Evolutionary conservation across 2,888 invertebrate species (phyloP), one percentile per base, ranked within the genome.

Genomic region (Aleiodes testaceus): DNA sequence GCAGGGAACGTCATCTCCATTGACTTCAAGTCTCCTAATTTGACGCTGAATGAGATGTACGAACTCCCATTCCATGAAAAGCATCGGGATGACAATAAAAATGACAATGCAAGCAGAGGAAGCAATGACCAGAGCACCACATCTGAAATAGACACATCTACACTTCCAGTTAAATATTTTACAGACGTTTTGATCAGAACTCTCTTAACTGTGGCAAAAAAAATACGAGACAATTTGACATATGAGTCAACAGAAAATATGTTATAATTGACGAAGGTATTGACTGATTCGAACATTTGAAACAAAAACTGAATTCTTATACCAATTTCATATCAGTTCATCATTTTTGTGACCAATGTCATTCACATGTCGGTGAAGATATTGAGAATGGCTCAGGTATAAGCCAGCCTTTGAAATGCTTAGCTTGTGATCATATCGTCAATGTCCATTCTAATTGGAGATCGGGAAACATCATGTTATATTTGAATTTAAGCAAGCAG

Each of bases 311-410:
- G 22, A 52, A 52, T 52, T 6, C 12, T 52, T 22, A 20, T 22
- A 20, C 20, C 18, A 22, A 52, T 52, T 52, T 52, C 22, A 52
- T 52, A 22, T 52, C 52, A 18, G 20, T 52, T 20, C 52, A 52
- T 52, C 52, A 52, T 12, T 52, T 52, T 7, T 52, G 52, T 52
- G 52, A 52, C 20, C 7, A 52, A 52, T 52, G 52, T 18, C 18
- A 52, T 11, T 20, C 11, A 18, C 20, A 52, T 52, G 52, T 52
- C 11, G 52, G 22, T 20, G 9, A 22, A 22, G 52, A 52, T 9
- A n/a, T 18, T 18, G 22, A 52, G 52, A 18, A 11, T 22, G 22
- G 20, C 18, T n/a, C n/a, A n/a, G n/a, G n/a, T n/a, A 52, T 52
- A 52, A 20, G 20, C 7, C 11, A 20, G 20, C 52, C 12, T 52